Base-by-base conservation (phyloP, 2,797 vertebrate species). In the Ctenopoma multispine region DNA sequence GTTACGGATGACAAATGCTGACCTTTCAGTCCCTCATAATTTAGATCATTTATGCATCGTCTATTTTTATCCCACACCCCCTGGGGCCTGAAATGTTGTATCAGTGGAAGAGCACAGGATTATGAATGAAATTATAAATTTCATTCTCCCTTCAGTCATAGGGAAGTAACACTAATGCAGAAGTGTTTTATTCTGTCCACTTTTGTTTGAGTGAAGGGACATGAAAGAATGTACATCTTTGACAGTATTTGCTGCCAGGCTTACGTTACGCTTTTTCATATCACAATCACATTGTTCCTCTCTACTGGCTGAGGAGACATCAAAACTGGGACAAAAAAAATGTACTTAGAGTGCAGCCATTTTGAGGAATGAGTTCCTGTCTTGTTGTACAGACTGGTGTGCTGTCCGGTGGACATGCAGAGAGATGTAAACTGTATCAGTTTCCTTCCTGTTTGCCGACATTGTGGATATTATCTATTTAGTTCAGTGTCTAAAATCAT, bases 1-100 rank as follows among this genome's bases (percentile, higher is more conserved):
- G 56, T 81, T 86, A 72, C 36, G 46, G 61, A 84, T 74, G 82
- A 85, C 85, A 84, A 90, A 82, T 72, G 61, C 83, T 93, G 91
- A 91, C 88, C 84, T 93, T 91, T 91, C 75, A 81, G 63, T 89
- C 64, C 80, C 74, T 73, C 75, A 86, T 77, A 84, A 91, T 88
- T 92, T 84, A 84, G 55, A 34, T 34, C 31, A 34, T 34, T 34
- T 34, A 34, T 40, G 74, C 67, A 11, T 71, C 13, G 6, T 84
- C 76, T 90, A 83, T 94, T 93, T 94, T 92, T 92, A 90, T 89
- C 89, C 73, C 0, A 6, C 80, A 79, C 83, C 87, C 87, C 87
- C 83, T 90, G 84, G 83, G 62, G 85, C 90, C 86, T 91, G 79
- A 90, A 92, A 91, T 85, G 67, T 62, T 84, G 83, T 85, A 89